These are phyloP conservation scores for Syrphus vitripennis DNA, from an alignment of 2,888 invertebrate genomes.

Conservation along the genomic window DNA sequence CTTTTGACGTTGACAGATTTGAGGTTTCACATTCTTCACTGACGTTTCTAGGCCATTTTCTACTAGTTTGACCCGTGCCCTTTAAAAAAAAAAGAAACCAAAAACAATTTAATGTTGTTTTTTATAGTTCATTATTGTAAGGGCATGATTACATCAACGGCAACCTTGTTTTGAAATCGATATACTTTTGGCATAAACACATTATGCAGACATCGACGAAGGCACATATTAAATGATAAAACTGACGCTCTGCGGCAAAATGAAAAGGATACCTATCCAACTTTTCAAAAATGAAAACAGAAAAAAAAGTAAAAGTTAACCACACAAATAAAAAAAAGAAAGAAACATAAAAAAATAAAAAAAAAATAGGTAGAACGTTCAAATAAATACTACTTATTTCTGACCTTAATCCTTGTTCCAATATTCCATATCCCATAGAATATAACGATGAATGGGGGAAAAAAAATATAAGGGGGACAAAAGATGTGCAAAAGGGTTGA, in stretches of 20 bases:
- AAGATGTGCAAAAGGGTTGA: constrained; percentile 12
- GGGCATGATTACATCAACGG: too few species aligned
- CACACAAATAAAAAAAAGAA: constrained; percentile 12
- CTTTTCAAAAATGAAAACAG: neutral
- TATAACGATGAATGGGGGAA: neutral
- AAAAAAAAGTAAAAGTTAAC: constrained; percentile 56
- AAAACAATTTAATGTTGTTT: too few species aligned
- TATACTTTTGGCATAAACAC: constrained; percentile 47
- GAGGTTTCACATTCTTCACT: too few species aligned
- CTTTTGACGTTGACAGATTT: too few species aligned
- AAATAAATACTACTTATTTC: constrained; percentile 63
- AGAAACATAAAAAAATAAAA: neutral
- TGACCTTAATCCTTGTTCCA: constrained; percentile 71
- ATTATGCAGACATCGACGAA: constrained; percentile 26
- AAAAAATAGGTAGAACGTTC: constrained; percentile 14
- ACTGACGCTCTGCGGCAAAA: constrained; percentile 53
- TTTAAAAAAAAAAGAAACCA: too few species aligned
- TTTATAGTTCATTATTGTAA: too few species aligned
- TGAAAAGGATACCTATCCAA: neutral
- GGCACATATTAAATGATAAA: constrained; percentile 29
- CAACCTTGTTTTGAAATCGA: constrained; percentile 46
- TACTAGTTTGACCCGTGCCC: too few species aligned
- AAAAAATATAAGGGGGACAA: neutral
- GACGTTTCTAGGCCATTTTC: too few species aligned
- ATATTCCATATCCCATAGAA: constrained; percentile 41